Conservation (phyloP, 1,140 invertebrate genomes). For the Radopholus similis region DNA sequence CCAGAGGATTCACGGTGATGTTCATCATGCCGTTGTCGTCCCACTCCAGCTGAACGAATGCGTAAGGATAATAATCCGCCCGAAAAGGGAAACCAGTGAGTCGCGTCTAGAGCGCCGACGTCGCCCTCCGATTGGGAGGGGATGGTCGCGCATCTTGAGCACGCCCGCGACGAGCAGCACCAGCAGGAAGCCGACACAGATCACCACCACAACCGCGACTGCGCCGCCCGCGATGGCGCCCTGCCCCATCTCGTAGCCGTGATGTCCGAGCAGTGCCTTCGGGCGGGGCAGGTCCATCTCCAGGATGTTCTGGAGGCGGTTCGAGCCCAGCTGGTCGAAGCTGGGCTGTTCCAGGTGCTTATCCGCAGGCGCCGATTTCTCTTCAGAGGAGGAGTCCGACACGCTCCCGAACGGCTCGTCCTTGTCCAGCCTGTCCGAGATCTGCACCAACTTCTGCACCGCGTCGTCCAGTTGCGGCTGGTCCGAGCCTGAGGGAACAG, state of each 20-base stretch:
- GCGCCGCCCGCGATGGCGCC: slow-evolving; percentile 58
- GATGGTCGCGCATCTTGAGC: slow-evolving; percentile 57
- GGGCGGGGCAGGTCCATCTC: slow-evolving; percentile 60
- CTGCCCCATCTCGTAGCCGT: slow-evolving; percentile 57
- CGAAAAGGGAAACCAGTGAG: slow-evolving; percentile 32
- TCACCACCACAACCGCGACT: slow-evolving; percentile 57
- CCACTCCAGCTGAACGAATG: slow-evolving; percentile 47
- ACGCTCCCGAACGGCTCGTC: neutral
- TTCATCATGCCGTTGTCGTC: slow-evolving; percentile 58
- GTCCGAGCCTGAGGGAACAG: slow-evolving; percentile 7
- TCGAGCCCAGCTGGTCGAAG: slow-evolving; percentile 53
- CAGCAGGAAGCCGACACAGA: slow-evolving; percentile 59
- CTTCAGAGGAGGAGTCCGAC: neutral
- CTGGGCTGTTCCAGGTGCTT: slow-evolving; percentile 52
- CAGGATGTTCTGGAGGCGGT: slow-evolving; percentile 59
- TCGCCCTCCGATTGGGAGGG: slow-evolving; percentile 29
- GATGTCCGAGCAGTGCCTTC: slow-evolving; percentile 55
- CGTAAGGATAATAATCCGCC: neutral
- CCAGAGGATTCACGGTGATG: slow-evolving; percentile 60
- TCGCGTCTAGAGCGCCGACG: slow-evolving; percentile 43
- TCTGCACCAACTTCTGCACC: slow-evolving; percentile 12
- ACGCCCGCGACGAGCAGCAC: slow-evolving; percentile 58
- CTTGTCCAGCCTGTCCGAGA: slow-evolving; percentile 15
- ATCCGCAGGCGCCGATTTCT: slow-evolving; percentile 27
- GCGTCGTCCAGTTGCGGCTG: slow-evolving; percentile 5